phyloP scores from a whole-genome alignment of 2,888 invertebrate species.

The Heteromurus nitidus region DNA sequence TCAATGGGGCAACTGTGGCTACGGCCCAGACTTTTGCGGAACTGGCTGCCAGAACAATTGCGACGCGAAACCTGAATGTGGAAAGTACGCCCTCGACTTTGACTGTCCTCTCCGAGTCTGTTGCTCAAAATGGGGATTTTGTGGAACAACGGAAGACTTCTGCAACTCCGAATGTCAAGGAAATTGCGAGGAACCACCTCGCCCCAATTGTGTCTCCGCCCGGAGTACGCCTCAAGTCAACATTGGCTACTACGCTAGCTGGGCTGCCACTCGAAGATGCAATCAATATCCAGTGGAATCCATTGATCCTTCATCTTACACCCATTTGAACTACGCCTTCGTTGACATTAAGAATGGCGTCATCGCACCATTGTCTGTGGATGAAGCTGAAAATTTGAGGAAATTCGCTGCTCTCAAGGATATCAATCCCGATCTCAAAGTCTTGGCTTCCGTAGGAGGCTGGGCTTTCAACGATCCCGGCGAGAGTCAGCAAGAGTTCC shows the following conservation, averaged over 20 bases:
- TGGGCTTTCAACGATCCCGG: constrained; percentile 64
- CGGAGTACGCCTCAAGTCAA: not conserved
- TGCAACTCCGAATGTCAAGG: constrained; percentile 53
- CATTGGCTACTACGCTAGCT: constrained; percentile 59
- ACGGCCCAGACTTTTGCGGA: constrained; percentile 59
- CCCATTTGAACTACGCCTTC: constrained; percentile 61
- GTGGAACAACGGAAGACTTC: constrained; percentile 57
- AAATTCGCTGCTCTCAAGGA: constrained; percentile 46
- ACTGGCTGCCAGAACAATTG: constrained; percentile 53
- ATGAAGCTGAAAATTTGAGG: constrained; percentile 25
- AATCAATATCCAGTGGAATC: constrained; percentile 45
- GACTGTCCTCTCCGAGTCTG: constrained; percentile 58
- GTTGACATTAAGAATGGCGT: constrained; percentile 41
- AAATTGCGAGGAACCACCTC: constrained; percentile 55
- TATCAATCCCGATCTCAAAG: constrained; percentile 43
- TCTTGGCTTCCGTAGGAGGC: constrained; percentile 48
- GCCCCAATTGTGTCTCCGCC: constrained; percentile 16
- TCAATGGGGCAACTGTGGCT: constrained; percentile 58
- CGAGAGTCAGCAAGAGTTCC: constrained; percentile 44
- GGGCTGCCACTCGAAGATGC: constrained; percentile 46
- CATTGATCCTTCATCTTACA: constrained; percentile 47
- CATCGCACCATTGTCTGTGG: constrained; percentile 2
- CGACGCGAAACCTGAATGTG: constrained; percentile 57
- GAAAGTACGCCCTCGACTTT: constrained; percentile 22
- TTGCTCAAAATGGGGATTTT: constrained; percentile 55